Conservation (phyloP, 2,888 invertebrate species). For the Pecten maximus region DNA sequence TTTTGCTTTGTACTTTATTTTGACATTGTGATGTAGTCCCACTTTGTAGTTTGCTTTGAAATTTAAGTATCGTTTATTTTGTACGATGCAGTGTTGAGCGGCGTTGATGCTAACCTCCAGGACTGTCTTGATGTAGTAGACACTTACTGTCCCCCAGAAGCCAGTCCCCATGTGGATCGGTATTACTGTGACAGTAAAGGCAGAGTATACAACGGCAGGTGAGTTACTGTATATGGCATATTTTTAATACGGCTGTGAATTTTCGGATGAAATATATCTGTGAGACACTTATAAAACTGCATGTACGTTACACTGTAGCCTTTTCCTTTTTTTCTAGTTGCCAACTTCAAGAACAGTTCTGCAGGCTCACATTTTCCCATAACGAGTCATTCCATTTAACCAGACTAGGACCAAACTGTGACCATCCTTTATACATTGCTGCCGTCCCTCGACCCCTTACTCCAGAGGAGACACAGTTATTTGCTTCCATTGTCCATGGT, state of each 20-base stretch:
- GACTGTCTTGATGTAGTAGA: conserved; percentile 38
- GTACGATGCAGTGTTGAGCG: not conserved
- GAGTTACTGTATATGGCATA: not conserved
- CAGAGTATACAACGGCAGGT: conserved; percentile 38
- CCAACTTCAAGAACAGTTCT: conserved; percentile 42
- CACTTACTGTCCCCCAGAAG: conserved; percentile 21
- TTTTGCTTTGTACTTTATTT: not conserved
- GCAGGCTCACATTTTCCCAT: conserved; percentile 27
- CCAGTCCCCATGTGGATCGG: not conserved
- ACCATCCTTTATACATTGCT: not conserved
- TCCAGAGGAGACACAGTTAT: conserved; percentile 47
- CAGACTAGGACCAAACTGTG: conserved; percentile 12
- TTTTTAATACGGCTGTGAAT: too few relatives aligned
- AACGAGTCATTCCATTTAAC: conserved; percentile 37
- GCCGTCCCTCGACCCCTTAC: conserved; percentile 38
- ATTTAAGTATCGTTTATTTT: too few relatives aligned
- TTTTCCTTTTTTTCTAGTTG: conserved; percentile 36
- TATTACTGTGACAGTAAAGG: conserved; percentile 36
- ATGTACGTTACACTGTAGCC: not conserved
- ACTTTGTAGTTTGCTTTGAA: too few relatives aligned
- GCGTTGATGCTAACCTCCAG: not conserved
- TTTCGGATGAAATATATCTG: conserved; percentile 4
- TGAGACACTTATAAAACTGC: not conserved
- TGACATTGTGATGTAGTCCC: not conserved
- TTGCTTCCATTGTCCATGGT: conserved; percentile 59